Conservation (phyloP, 1,140 invertebrate genomes). For the Lepidurus apus region DNA sequence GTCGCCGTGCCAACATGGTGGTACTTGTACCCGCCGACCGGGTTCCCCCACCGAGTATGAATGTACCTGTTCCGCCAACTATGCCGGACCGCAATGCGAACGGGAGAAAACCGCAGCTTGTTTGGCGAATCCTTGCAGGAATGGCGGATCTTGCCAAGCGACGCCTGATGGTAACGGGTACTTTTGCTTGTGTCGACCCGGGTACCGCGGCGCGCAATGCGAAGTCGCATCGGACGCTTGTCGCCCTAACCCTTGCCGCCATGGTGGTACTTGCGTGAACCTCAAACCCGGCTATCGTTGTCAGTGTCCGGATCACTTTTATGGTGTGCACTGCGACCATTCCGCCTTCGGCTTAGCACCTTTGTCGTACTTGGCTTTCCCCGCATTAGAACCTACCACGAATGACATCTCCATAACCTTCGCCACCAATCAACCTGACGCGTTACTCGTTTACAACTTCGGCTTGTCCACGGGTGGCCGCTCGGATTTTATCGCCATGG, state of each 20-base stretch:
- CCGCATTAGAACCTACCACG: constrained; percentile 71
- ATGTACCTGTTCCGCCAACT: constrained; percentile 67
- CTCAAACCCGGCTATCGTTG: constrained; percentile 76
- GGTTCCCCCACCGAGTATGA: constrained; percentile 62
- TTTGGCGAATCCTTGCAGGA: constrained; percentile 74
- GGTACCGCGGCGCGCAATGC: constrained; percentile 80
- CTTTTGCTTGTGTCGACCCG: constrained; percentile 82
- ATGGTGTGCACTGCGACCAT: constrained; percentile 82
- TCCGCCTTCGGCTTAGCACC: constrained; percentile 82
- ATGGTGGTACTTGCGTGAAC: constrained; percentile 72
- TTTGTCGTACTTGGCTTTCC: constrained; percentile 82
- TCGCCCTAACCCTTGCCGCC: constrained; percentile 79
- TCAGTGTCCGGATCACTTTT: constrained; percentile 74
- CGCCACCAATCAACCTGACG: constrained; percentile 78
- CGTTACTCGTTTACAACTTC: constrained; percentile 83
- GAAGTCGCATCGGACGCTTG: constrained; percentile 79
- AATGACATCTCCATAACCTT: constrained; percentile 88
- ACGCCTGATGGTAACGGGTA: constrained; percentile 76
- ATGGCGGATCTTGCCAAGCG: constrained; percentile 82
- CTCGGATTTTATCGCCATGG: constrained; percentile 86
- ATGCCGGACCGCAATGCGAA: constrained; percentile 79
- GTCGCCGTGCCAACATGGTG: constrained; percentile 75
- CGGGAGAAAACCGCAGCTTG: constrained; percentile 74
- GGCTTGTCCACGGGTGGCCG: constrained; percentile 75
- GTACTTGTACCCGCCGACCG: constrained; percentile 69